phyloP scores from a whole-genome alignment of 2,888 invertebrate genomes.

The Drosophila ustulata region DNA sequence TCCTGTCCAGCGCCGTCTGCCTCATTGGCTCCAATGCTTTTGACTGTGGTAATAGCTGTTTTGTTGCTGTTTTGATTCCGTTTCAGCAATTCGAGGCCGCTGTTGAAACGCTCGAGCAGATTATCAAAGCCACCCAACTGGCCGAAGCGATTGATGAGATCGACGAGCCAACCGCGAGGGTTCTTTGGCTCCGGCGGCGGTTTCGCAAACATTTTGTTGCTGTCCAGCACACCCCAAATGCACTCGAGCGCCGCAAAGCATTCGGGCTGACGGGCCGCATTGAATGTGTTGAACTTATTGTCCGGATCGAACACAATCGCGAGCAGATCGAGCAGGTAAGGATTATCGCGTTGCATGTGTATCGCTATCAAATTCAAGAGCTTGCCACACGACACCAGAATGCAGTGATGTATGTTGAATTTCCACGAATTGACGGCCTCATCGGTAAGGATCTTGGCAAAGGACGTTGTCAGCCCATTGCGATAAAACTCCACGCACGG shows the following conservation, averaged over 20 bases:
- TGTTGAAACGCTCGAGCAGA: conserved; percentile 92
- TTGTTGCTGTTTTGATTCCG: conserved; percentile 84
- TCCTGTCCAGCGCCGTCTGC: conserved; percentile 69
- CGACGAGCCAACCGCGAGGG: conserved; percentile 97
- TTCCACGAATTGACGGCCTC: conserved; percentile 99
- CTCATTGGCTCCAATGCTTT: conserved; percentile 48
- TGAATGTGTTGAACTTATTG: conserved; percentile 91
- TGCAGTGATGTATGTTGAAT: conserved; percentile 97
- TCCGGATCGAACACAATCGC: conserved; percentile 97
- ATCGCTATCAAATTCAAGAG: conserved; percentile 96
- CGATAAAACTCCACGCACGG: conserved; percentile 97
- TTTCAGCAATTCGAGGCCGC: conserved; percentile 88
- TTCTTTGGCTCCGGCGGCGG: conserved; percentile 91
- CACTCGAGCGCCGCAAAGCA: conserved; percentile 82
- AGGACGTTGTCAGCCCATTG: conserved; percentile 96
- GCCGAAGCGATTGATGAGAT: conserved; percentile 97
- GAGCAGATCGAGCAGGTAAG: conserved; percentile 95
- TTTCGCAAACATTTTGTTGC: conserved; percentile 88
- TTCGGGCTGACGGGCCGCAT: conserved; percentile 83
- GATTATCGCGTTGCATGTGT: conserved; percentile 95
- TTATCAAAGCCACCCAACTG: conserved; percentile 95
- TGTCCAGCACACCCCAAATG: conserved; percentile 88
- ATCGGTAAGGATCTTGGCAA: conserved; percentile 98
- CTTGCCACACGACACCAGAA: conserved; percentile 96
- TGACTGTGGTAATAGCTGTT: conserved; percentile 15